Conservation (phyloP, 2,888 invertebrate species). For the Panorpa germanica region DNA sequence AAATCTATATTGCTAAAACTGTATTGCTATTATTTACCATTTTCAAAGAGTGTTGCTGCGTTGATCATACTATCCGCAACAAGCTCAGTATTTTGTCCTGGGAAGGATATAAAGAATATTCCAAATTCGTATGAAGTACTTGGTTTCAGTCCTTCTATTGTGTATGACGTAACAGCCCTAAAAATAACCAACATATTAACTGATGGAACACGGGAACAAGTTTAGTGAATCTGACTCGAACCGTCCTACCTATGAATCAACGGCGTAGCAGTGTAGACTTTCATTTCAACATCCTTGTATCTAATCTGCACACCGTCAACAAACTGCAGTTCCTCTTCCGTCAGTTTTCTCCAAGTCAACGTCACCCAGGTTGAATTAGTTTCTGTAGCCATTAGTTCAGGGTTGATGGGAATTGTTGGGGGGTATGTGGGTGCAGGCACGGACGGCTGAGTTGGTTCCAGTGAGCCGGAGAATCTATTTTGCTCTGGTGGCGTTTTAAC, state of each 20-base stretch:
- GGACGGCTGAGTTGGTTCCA: slow-evolving; percentile 33
- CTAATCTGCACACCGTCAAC: slow-evolving; percentile 79
- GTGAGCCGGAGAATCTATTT: slow-evolving; percentile 23
- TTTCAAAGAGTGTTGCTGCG: slow-evolving; percentile 49
- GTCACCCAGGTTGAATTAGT: slow-evolving; percentile 63
- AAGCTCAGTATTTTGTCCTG: slow-evolving; percentile 59
- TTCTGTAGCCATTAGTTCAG: slow-evolving; percentile 50
- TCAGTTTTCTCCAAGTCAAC: slow-evolving; percentile 66
- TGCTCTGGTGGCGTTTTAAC: slow-evolving; percentile 43
- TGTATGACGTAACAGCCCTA: slow-evolving; percentile 56
- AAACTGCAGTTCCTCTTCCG: slow-evolving; percentile 59
- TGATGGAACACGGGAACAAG: not conserved
- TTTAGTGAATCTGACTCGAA: not conserved
- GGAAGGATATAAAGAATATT: slow-evolving; percentile 65
- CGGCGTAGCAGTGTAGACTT: slow-evolving; percentile 69
- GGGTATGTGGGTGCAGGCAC: slow-evolving; percentile 22
- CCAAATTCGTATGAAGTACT: slow-evolving; percentile 68
- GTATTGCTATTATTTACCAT: slow-evolving; percentile 38
- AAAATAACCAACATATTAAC: too few relatives aligned
- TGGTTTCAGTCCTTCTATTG: slow-evolving; percentile 58
- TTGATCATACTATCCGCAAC: slow-evolving; percentile 49
- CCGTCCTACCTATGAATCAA: slow-evolving; percentile 42
- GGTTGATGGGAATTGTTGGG: slow-evolving; percentile 28
- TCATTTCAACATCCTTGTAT: slow-evolving; percentile 64
- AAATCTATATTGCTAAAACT: too few relatives aligned